These are phyloP conservation scores for Plutella xylostella DNA, from an alignment of 2,888 invertebrate genomes.

Conservation along the genomic window DNA sequence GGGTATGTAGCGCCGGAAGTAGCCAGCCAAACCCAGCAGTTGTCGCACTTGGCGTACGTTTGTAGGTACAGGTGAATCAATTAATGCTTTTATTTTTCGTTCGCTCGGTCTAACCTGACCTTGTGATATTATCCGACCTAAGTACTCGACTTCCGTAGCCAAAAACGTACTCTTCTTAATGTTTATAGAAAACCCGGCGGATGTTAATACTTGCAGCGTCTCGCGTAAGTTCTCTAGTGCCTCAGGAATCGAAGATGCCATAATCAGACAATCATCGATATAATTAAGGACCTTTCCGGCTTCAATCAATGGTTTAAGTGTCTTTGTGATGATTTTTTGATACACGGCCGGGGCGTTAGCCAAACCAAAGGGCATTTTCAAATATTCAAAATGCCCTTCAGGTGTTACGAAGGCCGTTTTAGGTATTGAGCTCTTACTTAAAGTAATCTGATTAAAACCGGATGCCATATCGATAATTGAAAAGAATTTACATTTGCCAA, in stretches of 20 bases:
- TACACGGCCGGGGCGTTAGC: neutral
- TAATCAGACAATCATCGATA: neutral
- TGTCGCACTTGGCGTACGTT: slow-evolving; percentile 4
- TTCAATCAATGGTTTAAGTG: neutral
- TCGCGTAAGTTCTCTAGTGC: neutral
- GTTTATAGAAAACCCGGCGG: neutral
- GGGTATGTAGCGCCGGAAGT: slow-evolving; percentile 5
- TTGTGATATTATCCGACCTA: neutral
- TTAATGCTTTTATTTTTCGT: slow-evolving; percentile 2
- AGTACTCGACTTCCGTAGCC: neutral
- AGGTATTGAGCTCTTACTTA: slow-evolving; percentile 16
- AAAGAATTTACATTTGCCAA: slow-evolving; percentile 19
- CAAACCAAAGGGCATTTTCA: slow-evolving; percentile 17
- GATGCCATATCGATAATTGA: slow-evolving; percentile 21
- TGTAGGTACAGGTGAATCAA: neutral
- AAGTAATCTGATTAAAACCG: slow-evolving; percentile 24
- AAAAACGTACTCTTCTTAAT: neutral
- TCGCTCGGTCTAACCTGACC: slow-evolving; percentile 8
- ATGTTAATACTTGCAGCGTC: neutral
- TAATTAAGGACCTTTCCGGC: neutral
- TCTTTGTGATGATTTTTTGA: neutral
- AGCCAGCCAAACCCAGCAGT: slow-evolving; percentile 5
- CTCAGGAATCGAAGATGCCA: neutral
- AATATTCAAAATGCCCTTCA: slow-evolving; percentile 24
- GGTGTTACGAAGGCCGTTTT: slow-evolving; percentile 25